Conservation (phyloP, 2,797 vertebrate species). For the Eutrigla gurnardus region DNA sequence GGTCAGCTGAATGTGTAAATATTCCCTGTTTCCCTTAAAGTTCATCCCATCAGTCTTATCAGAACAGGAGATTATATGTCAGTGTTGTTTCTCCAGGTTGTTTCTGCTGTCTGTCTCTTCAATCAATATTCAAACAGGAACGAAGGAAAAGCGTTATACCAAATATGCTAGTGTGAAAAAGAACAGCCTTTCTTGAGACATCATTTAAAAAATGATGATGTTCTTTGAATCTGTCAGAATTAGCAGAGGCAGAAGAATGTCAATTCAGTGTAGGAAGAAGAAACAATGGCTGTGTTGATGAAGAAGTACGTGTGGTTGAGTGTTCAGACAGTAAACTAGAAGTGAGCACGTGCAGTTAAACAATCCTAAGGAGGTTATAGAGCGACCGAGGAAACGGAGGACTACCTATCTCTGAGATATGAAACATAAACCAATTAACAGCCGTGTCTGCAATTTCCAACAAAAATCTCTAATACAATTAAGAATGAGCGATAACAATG, state of each 20-base stretch:
- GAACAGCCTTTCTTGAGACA: not conserved
- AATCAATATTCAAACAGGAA: not conserved
- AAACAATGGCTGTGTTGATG: not conserved
- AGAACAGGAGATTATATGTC: too few relatives aligned
- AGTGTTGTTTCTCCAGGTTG: too few relatives aligned
- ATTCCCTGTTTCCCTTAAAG: too few relatives aligned
- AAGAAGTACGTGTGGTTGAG: not conserved
- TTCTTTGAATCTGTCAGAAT: not conserved
- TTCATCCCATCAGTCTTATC: too few relatives aligned
- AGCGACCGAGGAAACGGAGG: conserved; percentile 12
- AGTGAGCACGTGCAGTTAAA: conserved; percentile 8
- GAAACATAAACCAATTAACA: conserved; percentile 66
- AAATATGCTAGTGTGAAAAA: not conserved
- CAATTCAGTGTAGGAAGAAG: not conserved
- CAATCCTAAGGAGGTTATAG: conserved; percentile 18
- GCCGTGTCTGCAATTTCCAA: conserved; percentile 50
- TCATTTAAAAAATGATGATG: not conserved
- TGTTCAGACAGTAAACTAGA: not conserved
- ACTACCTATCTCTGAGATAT: conserved; percentile 49
- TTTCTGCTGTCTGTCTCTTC: too few relatives aligned
- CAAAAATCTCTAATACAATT: conserved; percentile 66
- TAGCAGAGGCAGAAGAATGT: not conserved
- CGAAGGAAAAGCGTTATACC: not conserved
- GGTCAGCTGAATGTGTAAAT: too few relatives aligned
- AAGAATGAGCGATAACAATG: conserved; percentile 49